A percentile compares a stretch with the other conserved stretches of the same genome.
phyloP scores from a whole-genome alignment of 2,888 invertebrate species.

The Xylocampa areola region DNA sequence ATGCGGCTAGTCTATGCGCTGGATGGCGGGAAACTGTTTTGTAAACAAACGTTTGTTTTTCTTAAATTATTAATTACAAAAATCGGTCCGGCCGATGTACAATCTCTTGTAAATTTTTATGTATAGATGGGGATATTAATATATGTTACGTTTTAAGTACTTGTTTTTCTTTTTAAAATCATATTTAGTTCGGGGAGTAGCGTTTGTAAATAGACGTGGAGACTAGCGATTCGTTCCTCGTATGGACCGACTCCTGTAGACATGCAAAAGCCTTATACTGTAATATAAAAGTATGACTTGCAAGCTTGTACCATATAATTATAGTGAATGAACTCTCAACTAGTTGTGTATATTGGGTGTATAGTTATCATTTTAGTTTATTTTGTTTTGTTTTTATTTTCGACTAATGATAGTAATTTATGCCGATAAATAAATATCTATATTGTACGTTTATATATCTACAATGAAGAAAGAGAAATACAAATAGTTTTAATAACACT shows the following conservation, averaged over 20 bases:
- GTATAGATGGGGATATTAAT: conserved; percentile 88
- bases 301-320: conserved; percentile 85
- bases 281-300: conserved; percentile 78
- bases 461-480: conserved; percentile 83
- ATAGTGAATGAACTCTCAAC: conserved; percentile 81
- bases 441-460: conserved; percentile 84
- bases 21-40: conserved; percentile 62
- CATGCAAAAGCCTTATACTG: conserved; percentile 85
- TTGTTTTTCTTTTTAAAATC: conserved; percentile 77
- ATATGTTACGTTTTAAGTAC: conserved; percentile 81
- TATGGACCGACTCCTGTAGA: conserved; percentile 72
- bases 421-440: conserved; percentile 84
- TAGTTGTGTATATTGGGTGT: conserved; percentile 89
- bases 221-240: conserved; percentile 64
- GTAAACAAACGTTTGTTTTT: conserved; percentile 63
- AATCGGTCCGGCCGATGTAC: conserved; percentile 79
- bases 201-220: conserved; percentile 73
- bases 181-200: conserved; percentile 68
- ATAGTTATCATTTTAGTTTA: conserved; percentile 85
- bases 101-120: conserved; percentile 88
- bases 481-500: conserved; percentile 86
- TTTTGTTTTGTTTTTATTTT: conserved; percentile 83
- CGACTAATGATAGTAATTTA: conserved; percentile 89
- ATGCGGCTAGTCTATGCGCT: conserved; percentile 63
- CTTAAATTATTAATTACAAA: conserved; percentile 79